Evolutionary conservation across 2,113 vertebrate species (phyloP).

Genomic region (Cynopterus brachyotis): DNA sequence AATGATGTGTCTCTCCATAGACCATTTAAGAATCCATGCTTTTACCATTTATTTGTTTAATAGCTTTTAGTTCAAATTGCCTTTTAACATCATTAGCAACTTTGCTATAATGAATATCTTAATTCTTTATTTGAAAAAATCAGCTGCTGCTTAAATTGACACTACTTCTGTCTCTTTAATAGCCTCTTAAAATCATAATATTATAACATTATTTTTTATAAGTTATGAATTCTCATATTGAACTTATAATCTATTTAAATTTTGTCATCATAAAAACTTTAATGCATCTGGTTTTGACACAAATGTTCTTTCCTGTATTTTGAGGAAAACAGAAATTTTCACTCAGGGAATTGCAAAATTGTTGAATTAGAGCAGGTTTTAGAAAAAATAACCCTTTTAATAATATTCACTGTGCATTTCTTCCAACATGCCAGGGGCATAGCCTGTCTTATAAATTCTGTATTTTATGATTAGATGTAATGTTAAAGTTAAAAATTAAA

Average conservation of each 20-base stretch:
- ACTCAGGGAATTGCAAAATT: neutral
- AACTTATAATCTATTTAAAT: neutral
- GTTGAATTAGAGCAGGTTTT: neutral
- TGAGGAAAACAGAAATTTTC: neutral
- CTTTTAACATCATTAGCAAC: neutral
- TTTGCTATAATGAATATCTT: neutral
- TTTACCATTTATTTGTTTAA: neutral
- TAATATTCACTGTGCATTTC: neutral
- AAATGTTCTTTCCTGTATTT: neutral
- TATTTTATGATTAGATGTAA: neutral
- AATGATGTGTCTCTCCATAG: neutral
- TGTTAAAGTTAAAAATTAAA: neutral
- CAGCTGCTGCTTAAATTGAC: neutral
- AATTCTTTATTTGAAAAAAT: neutral
- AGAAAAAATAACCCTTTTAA: neutral
- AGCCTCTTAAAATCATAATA: neutral
- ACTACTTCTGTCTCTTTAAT: neutral
- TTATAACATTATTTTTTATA: neutral
- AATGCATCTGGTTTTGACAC: neutral
- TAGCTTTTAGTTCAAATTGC: slow-evolving; percentile 13
- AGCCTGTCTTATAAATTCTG: neutral
- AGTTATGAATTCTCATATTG: neutral
- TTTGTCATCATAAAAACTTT: neutral
- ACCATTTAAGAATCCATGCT: neutral
- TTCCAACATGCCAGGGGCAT: neutral